Percentiles rank a stretch among this genome's conserved stretches.
Evolutionary conservation across 1,140 invertebrate species (phyloP).

Genomic region (Papilio xuthus): DNA sequence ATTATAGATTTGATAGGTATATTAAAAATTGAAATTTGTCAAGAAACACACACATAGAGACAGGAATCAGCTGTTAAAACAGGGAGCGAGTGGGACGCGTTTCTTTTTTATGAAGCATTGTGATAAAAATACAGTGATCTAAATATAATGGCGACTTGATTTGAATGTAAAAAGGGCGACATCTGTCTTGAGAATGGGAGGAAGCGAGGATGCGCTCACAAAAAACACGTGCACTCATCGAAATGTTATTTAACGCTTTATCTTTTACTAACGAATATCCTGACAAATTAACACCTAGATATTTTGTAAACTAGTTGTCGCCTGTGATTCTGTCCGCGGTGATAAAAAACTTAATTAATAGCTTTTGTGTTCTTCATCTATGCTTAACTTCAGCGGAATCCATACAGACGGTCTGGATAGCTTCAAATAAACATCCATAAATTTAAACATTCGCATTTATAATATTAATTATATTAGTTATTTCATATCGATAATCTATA

Average conservation of each 20-base stretch:
- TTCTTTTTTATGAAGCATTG: slow-evolving; percentile 27
- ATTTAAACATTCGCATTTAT: too few relatives aligned
- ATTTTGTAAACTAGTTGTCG: background rate
- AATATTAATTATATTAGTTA: too few relatives aligned
- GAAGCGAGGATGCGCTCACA: slow-evolving; percentile 28
- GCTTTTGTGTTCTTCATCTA: too few relatives aligned
- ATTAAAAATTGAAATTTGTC: slow-evolving; percentile 28
- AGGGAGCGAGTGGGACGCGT: slow-evolving; percentile 31
- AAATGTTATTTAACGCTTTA: slow-evolving; percentile 12
- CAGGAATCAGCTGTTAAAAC: slow-evolving; percentile 36
- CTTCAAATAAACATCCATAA: too few relatives aligned
- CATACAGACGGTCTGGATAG: too few relatives aligned
- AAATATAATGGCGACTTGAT: slow-evolving; percentile 46
- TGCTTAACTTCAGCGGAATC: too few relatives aligned
- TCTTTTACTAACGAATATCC: background rate
- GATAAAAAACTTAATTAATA: too few relatives aligned
- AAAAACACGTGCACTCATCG: slow-evolving; percentile 25
- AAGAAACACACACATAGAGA: background rate
- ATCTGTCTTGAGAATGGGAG: slow-evolving; percentile 40
- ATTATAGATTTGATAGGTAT: background rate
- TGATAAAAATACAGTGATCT: slow-evolving; percentile 40
- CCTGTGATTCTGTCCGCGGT: too few relatives aligned
- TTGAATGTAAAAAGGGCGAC: slow-evolving; percentile 40
- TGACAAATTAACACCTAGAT: background rate
- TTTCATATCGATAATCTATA: too few relatives aligned